Evolutionary conservation across 1,140 invertebrate genomes (phyloP).

Genomic region (Muscidifurax raptorellus): DNA sequence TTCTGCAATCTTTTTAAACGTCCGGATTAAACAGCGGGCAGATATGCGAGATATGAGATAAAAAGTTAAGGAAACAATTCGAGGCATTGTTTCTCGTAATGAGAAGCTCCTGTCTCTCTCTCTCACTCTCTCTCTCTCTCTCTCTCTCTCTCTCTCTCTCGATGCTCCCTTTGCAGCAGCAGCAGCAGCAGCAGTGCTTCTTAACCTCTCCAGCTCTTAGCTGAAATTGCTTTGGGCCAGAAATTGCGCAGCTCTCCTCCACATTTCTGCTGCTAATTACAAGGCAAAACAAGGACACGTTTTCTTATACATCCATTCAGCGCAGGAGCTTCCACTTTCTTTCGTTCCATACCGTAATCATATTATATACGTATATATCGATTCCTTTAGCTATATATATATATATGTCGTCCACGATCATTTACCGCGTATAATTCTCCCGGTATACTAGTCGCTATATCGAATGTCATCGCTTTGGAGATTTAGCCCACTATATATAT

Average conservation of each 20-base stretch:
- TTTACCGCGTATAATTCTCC: not conserved
- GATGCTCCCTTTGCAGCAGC: not conserved
- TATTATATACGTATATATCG: not conserved
- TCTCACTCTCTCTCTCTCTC: conserved; percentile 11
- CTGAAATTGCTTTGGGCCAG: conserved; percentile 15
- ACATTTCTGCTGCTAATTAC: conserved; percentile 10
- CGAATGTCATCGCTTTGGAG: conserved; percentile 2
- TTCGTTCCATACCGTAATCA: not conserved
- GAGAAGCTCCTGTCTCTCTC: not conserved
- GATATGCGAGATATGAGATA: conserved; percentile 5
- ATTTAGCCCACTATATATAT: conserved; percentile 20
- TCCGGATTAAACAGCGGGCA: not conserved
- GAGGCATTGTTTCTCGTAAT: conserved; percentile 7
- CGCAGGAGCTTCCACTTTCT: not conserved
- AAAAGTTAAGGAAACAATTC: conserved; percentile 23
- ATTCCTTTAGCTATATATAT: not conserved
- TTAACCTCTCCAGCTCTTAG: not conserved
- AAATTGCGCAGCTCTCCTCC: conserved; percentile 7
- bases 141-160: conserved; percentile 10
- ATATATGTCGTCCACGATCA: not conserved
- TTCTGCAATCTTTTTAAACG: not conserved
- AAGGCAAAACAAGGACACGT: conserved; percentile 1
- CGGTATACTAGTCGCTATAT: not conserved
- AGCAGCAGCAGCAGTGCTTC: not conserved
- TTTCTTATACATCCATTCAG: not conserved